A percentile compares a stretch with the other conserved stretches of the same genome.
Evolutionary conservation across 1,140 invertebrate species (phyloP).

Genomic region (Drosophila tani): DNA sequence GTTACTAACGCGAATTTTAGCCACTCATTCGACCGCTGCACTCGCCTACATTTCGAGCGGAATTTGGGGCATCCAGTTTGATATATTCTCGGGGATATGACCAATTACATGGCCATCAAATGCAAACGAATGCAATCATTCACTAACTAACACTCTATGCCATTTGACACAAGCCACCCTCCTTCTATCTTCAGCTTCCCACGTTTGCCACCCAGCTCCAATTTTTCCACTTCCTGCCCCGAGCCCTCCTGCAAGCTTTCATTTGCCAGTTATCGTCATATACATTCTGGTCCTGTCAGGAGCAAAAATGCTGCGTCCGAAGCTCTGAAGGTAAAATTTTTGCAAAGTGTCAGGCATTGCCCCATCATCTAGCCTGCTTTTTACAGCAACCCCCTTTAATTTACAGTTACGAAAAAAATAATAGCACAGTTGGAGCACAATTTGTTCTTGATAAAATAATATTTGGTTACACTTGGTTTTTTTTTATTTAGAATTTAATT

Average conservation of each 20-base stretch:
- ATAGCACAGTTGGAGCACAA: too few relatives aligned
- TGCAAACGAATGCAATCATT: conserved; percentile 73
- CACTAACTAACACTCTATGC: conserved; percentile 44
- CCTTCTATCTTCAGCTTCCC: not conserved
- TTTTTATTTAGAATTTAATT: too few relatives aligned
- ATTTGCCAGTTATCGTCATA: conserved; percentile 41
- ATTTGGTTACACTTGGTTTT: too few relatives aligned
- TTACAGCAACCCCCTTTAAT: conserved; percentile 6
- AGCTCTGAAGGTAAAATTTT: conserved; percentile 79
- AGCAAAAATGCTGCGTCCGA: conserved; percentile 74
- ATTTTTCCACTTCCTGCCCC: not conserved
- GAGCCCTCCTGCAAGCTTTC: not conserved
- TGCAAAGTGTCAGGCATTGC: conserved; percentile 66
- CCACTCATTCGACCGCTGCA: conserved; percentile 2
- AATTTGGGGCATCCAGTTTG: conserved; percentile 17
- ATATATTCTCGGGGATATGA: conserved; percentile 48
- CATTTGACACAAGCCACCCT: not conserved
- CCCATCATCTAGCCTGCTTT: conserved; percentile 60
- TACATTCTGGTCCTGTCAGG: conserved; percentile 58
- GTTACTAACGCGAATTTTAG: not conserved
- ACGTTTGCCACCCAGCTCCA: not conserved
- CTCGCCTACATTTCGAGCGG: not conserved
- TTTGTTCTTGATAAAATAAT: too few relatives aligned
- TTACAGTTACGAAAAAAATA: too few relatives aligned
- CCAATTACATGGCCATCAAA: conserved; percentile 68